These are phyloP conservation scores for Catharus bicknelli DNA, from an alignment of 2,113 vertebrate genomes.

Conservation along the genomic window DNA sequence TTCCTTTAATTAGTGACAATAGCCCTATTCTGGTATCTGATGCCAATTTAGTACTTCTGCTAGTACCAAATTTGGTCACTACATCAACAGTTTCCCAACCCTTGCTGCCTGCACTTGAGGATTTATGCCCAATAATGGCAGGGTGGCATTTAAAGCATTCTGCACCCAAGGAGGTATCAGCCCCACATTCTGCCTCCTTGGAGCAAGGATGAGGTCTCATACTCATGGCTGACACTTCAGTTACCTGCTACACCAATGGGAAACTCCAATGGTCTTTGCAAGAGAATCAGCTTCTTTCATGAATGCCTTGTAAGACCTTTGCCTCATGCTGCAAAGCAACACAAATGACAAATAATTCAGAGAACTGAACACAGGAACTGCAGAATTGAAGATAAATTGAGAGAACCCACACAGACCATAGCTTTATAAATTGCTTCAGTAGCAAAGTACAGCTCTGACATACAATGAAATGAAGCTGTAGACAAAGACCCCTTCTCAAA, in stretches of 20 bases:
- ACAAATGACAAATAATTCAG: background rate
- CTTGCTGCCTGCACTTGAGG: background rate
- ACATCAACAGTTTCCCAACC: background rate
- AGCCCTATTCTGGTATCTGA: background rate
- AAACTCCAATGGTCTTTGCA: rapidly evolving
- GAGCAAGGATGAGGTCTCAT: rapidly evolving
- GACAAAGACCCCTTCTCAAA: background rate
- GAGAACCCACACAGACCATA: background rate
- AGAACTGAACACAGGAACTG: background rate
- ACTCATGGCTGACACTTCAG: background rate
- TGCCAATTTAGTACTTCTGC: background rate
- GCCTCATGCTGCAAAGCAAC: background rate
- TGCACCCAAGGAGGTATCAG: background rate
- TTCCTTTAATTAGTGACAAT: background rate
- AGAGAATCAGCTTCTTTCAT: background rate
- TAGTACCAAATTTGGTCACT: background rate
- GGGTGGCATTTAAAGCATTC: background rate
- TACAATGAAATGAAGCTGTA: background rate
- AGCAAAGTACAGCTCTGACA: background rate
- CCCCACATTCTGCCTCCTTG: background rate
- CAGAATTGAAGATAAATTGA: background rate
- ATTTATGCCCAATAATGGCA: background rate
- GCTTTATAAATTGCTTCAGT: background rate
- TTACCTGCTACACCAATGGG: background rate
- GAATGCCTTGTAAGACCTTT: background rate